phyloP scores from a whole-genome alignment of 2,888 invertebrate species.

The Sinelater perroti region DNA sequence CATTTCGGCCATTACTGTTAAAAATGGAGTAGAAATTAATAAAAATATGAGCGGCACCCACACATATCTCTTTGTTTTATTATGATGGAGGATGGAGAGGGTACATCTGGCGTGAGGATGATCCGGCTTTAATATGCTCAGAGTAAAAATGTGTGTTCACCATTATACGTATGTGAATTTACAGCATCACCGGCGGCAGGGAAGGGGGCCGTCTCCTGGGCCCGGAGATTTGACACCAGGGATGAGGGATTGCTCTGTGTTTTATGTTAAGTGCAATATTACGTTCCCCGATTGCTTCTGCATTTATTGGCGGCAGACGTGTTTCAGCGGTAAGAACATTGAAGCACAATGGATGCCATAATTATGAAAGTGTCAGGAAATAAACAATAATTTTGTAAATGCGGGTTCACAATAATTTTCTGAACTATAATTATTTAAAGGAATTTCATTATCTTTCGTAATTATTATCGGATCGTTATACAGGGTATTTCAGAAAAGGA shows the following conservation, averaged over 20 bases:
- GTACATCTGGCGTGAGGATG: constrained; percentile 45
- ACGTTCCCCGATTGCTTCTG: constrained; percentile 22
- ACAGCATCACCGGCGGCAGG: constrained; percentile 44
- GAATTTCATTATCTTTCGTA: too few relatives aligned
- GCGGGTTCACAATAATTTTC: too few relatives aligned
- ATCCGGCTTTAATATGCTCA: constrained; percentile 55
- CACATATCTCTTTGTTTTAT: constrained; percentile 43
- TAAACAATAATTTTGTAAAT: too few relatives aligned
- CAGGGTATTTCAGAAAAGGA: too few relatives aligned
- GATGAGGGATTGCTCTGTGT: constrained; percentile 36
- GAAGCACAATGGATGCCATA: too few relatives aligned
- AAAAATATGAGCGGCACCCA: constrained; percentile 49
- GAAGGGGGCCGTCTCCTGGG: constrained; percentile 35
- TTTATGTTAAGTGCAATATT: constrained; percentile 31
- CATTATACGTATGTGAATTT: constrained; percentile 58
- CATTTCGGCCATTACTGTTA: constrained; percentile 50
- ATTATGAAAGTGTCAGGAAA: too few relatives aligned
- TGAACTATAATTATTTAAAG: too few relatives aligned
- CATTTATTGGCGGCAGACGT: too few relatives aligned
- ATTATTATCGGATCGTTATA: too few relatives aligned
- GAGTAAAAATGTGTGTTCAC: constrained; percentile 62
- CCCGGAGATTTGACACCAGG: constrained; percentile 39
- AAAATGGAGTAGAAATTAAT: constrained; percentile 52
- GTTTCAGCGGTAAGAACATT: too few relatives aligned
- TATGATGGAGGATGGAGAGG: constrained; percentile 46